phyloP scores from a whole-genome alignment of 2,113 vertebrate species.

The Xiphias gladius region DNA sequence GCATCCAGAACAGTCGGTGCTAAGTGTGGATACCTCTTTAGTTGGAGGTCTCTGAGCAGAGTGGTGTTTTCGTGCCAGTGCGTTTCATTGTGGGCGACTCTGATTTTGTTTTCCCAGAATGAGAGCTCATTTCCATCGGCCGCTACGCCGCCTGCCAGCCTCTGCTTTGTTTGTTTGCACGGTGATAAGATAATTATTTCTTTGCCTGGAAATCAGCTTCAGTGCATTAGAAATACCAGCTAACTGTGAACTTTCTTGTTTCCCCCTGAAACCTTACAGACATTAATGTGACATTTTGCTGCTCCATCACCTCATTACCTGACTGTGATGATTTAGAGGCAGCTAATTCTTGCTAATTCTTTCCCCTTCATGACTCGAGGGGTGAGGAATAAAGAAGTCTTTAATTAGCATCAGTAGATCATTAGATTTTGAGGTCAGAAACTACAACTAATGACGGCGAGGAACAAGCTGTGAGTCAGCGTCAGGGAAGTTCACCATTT shows the following conservation, averaged over 20 bases:
- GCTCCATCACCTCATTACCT: not conserved
- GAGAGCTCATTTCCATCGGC: slow-evolving; percentile 44
- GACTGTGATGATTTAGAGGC: slow-evolving; percentile 3
- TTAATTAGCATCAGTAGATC: not conserved
- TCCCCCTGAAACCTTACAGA: no score
- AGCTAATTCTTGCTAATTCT: not conserved
- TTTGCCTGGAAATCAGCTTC: not conserved
- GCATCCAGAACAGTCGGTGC: not conserved
- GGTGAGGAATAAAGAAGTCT: not conserved
- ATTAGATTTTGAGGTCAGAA: not conserved
- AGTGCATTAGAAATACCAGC: not conserved
- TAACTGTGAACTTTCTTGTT: not conserved
- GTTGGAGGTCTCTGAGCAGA: slow-evolving; percentile 34
- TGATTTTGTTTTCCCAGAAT: slow-evolving; percentile 35
- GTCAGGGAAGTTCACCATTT: not conserved
- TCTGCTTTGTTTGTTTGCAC: slow-evolving; percentile 27
- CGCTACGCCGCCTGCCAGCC: slow-evolving; percentile 3
- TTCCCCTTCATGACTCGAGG: not conserved
- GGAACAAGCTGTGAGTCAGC: not conserved
- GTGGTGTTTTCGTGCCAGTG: slow-evolving; percentile 39
- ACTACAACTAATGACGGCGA: not conserved
- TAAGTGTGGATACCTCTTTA: slow-evolving; percentile 3
- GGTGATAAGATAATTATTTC: not conserved
- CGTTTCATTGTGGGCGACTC: no score
- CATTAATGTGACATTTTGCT: not conserved